Conservation (phyloP, 2,797 vertebrate species). For the Darevskia nairensis region DNA sequence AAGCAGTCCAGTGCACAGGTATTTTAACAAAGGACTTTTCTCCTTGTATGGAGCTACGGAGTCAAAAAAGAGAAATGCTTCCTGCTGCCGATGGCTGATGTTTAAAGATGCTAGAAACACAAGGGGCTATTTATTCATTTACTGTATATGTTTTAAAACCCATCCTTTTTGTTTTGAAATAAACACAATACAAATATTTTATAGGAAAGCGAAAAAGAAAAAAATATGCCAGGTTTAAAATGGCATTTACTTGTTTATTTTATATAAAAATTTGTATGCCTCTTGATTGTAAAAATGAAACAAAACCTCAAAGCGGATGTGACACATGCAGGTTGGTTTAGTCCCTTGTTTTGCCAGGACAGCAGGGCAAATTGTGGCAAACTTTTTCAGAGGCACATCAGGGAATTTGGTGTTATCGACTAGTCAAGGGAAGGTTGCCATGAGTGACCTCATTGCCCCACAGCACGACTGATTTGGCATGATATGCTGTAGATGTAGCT, state of each 20-base stretch:
- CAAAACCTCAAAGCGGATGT: neutral
- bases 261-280: too few relatives aligned
- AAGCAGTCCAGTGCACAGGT: neutral
- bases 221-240: neutral
- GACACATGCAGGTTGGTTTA: accelerated
- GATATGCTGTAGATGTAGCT: neutral
- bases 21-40: too few relatives aligned
- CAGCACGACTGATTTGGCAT: neutral
- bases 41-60: neutral
- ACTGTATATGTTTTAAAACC: neutral
- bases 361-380: too few relatives aligned
- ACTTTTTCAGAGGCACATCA: too few relatives aligned
- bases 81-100: neutral
- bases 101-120: neutral
- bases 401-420: neutral
- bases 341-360: neutral
- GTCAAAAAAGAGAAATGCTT: neutral
- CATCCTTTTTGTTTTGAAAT: neutral
- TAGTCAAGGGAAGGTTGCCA: neutral
- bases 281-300: too few relatives aligned
- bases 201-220: neutral
- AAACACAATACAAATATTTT: neutral
- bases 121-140: neutral
- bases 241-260: too few relatives aligned
- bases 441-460: neutral